A percentile compares a stretch with the other conserved stretches of the same genome.
These are phyloP conservation scores for Syrphus vitripennis DNA, from an alignment of 2,888 invertebrate species.

Conservation along the genomic window DNA sequence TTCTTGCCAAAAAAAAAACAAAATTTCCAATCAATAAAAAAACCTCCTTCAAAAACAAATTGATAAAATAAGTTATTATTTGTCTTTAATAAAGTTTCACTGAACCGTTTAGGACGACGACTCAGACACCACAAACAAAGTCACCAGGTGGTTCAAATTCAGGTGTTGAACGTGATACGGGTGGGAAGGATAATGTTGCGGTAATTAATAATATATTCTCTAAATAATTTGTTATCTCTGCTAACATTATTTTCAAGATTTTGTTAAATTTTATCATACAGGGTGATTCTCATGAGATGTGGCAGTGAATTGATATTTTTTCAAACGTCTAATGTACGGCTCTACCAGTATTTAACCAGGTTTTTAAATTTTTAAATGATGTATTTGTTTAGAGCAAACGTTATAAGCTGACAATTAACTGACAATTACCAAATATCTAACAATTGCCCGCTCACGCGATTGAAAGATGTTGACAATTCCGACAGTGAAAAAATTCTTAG, in stretches of 20 bases:
- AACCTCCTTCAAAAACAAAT: neutral
- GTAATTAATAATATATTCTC: slow-evolving; percentile 51
- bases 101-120: slow-evolving; percentile 74
- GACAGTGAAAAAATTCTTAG: too few relatives aligned
- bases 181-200: slow-evolving; percentile 74
- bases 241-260: neutral
- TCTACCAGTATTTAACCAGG: too few relatives aligned
- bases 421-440: too few relatives aligned
- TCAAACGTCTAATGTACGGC: too few relatives aligned
- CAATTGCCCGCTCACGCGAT: too few relatives aligned
- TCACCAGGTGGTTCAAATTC: slow-evolving; percentile 88
- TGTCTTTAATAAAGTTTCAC: slow-evolving; percentile 72
- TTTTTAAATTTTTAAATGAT: too few relatives aligned
- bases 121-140: slow-evolving; percentile 85
- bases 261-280: neutral
- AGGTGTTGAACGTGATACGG: slow-evolving; percentile 79
- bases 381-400: too few relatives aligned
- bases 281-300: neutral
- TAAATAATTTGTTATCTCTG: neutral
- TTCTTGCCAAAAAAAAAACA: too few relatives aligned
- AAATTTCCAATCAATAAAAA: too few relatives aligned
- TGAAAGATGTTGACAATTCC: too few relatives aligned
- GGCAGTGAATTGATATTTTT: too few relatives aligned
- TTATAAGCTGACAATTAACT: too few relatives aligned
- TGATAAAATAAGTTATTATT: slow-evolving; percentile 43